Percentiles rank a stretch among this genome's conserved stretches.
These are phyloP conservation scores for Gerris lacustris DNA, from an alignment of 2,888 invertebrate species.

Conservation along the genomic window DNA sequence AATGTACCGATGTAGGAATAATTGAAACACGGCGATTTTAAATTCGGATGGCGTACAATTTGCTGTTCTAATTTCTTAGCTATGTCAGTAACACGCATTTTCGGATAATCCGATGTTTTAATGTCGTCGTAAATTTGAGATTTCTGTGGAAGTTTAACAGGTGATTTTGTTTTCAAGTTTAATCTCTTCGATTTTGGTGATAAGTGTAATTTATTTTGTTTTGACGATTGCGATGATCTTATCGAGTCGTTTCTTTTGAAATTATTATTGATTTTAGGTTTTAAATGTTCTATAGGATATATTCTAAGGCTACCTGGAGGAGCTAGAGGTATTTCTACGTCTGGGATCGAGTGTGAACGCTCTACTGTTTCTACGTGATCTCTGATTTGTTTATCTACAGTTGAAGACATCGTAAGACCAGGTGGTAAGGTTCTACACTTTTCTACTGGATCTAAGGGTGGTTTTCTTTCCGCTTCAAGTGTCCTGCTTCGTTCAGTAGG, in stretches of 20 bases:
- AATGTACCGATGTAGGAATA: not conserved
- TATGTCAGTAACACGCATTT: not conserved
- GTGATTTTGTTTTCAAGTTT: not conserved
- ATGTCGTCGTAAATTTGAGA: no score
- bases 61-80: not conserved
- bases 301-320: not conserved
- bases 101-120: not conserved
- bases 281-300: no score
- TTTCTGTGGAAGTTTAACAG: no score
- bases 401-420: slow-evolving; percentile 29
- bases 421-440: not conserved
- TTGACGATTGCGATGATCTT: not conserved
- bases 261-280: not conserved
- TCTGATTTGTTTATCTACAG: no score
- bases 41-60: not conserved
- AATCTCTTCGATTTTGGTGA: not conserved
- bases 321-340: not conserved
- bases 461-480: slow-evolving; percentile 2
- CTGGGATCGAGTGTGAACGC: not conserved
- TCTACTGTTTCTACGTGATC: not conserved
- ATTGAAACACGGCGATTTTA: not conserved
- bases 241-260: not conserved
- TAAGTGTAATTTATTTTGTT: not conserved
- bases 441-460: slow-evolving; percentile 12
- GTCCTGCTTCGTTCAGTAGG: slow-evolving; percentile 14